Evolutionary conservation across 2,888 invertebrate species (phyloP), one percentile per base, ranked within the genome.

Genomic region (Drepana falcataria): DNA sequence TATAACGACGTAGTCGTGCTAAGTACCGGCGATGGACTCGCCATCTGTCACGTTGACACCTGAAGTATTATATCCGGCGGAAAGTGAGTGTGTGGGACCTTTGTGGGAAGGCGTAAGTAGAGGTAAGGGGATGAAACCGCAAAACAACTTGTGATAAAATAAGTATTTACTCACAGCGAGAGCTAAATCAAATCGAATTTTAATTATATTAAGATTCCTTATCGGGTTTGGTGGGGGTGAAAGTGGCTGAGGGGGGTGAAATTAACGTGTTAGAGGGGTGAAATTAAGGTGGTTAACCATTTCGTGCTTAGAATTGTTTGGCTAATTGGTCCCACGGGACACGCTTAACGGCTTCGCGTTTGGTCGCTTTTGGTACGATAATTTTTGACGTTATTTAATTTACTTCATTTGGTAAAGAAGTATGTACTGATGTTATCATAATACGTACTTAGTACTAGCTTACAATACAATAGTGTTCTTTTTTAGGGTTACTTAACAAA

Each of bases 231-330:
- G 47, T 47, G 59, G 52, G 54, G 56, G 57, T 57, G 47, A 52
- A 53, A 54, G 59, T 41, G 59, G 60, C 59, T 52, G 56, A 53
- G 54, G 62, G 67, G 67, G 60, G 65, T 62, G 60, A 68, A 71
- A 75, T 79, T 74, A 80, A 76, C 79, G 81, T 78, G 78, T 79
- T 79, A 74, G 75, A 75, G 79, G 78, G 77, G 77, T 79, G 72
- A 78, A 79, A 79, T 77, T 75, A 78, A 79, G 73, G 75, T 75
- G 70, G 78, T 77, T 78, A 78, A 78, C 76, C 77, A 76, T 71
- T 79, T 77, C 81, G 81, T 81, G 81, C 72, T 68, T 60, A 55
- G 75, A 76, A 75, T 77, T 75, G 77, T 77, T 71, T 61, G 60
- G 66, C 78, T 83, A 82, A 83, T 83, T 83, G 80, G 77, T 71